A percentile compares a stretch with the other conserved stretches of the same genome.
Evolutionary conservation across 2,888 invertebrate species (phyloP).

Genomic region (Ophioninae sp.): DNA sequence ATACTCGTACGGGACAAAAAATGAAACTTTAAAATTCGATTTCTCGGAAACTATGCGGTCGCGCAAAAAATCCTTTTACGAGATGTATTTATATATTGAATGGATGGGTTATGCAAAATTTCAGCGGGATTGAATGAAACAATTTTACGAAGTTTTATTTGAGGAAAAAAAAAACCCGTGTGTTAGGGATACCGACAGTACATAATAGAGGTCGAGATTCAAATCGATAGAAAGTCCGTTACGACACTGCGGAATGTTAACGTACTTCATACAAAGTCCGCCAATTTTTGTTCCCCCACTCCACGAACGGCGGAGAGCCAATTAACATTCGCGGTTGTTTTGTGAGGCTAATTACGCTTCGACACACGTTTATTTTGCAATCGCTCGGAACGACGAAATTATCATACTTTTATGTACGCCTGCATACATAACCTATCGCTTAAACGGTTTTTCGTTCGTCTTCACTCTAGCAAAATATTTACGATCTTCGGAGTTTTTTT

Average conservation of each 20-base stretch:
- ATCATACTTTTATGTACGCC: slow-evolving; percentile 14
- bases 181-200: too few species aligned
- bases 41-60: too few species aligned
- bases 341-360: slow-evolving; percentile 2
- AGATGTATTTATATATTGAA: too few species aligned
- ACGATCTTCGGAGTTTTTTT: too few species aligned
- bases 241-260: background rate
- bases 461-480: background rate
- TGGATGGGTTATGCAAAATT: too few species aligned
- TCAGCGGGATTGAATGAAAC: too few species aligned
- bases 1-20: too few species aligned
- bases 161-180: too few species aligned
- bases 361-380: background rate
- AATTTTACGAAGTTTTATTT: too few species aligned
- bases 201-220: background rate
- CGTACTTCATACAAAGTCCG: slow-evolving; percentile 17
- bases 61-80: too few species aligned
- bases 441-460: background rate
- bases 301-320: slow-evolving; percentile 12
- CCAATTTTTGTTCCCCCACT: background rate
- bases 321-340: slow-evolving; percentile 20
- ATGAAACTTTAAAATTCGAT: too few species aligned
- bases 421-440: background rate
- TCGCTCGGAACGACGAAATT: slow-evolving; percentile 21
- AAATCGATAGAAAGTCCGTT: slow-evolving; percentile 10